Evolutionary conservation across 2,113 vertebrate genomes (phyloP), one percentile per base, ranked within the genome.

Genomic region (Scolopax mira): DNA sequence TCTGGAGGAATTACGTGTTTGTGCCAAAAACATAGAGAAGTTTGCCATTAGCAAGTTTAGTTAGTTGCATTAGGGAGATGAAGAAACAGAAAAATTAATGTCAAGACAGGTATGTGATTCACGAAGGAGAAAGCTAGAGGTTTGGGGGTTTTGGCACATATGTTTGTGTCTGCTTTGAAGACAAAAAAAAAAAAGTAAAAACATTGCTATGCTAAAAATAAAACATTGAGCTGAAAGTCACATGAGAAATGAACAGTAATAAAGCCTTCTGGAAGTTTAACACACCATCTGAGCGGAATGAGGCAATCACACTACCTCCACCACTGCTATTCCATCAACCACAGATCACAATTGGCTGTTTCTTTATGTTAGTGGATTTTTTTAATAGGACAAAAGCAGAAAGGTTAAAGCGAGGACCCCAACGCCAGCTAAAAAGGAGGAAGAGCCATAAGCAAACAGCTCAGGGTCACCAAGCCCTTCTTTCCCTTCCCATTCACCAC

Each of bases 341-440:
- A 25, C 52, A 25, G 64, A 94, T 89, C 91, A 87, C 54, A 66
- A 21, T 0, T 4, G 1, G 42, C 74, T 72, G 2, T 27, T 58
- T 83, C 85, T 46, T 78, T 13, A n/a, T 62, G 66, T 96, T 96
- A 95, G 82, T 85, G 73, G 55, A 94, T 93, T 93, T 77, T 78
- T 78, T 69, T 58, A 48, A 39, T 11, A 79, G 62, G 49, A 46
- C 24, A 44, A 69, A 94, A 84, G 87, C 89, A 92, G 69, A 52
- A 77, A 61, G 44, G 55, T 72, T 92, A 85, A 97, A 58, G 80
- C 80, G 89, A 87, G 77, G 39, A 83, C 75, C 75, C 85, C 91
- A 87, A 67, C 0, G 4, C 66, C 86, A 94, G 92, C 80, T 46
- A 35, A 66, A 44, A 58, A 79, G 22, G 33, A 27, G 22, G 2